A percentile compares a stretch with the other conserved stretches of the same genome.
Evolutionary conservation across 2,113 vertebrate species (phyloP).

Genomic region (Galemys pyrenaicus): DNA sequence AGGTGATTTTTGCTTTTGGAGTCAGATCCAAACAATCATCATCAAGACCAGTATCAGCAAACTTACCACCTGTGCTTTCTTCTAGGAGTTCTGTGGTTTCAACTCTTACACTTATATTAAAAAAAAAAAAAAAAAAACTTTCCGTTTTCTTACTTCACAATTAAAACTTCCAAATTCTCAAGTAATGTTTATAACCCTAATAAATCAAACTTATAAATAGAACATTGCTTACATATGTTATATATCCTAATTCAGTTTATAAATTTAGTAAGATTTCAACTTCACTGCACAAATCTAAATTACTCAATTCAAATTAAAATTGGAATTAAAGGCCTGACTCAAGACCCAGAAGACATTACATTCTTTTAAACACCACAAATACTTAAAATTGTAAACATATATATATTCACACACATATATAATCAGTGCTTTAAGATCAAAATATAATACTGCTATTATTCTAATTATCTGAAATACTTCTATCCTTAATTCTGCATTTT

Average conservation of each 20-base stretch:
- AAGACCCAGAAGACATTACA: not conserved
- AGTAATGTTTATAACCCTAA: conserved; percentile 30
- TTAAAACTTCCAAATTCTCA: conserved; percentile 27
- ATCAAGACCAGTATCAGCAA: no score
- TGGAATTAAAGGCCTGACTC: conserved; percentile 13
- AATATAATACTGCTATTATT: not conserved
- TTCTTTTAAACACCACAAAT: conserved; percentile 1
- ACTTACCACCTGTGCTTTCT: not conserved
- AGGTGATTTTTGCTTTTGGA: not conserved
- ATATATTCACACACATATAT: not conserved
- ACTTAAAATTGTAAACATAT: conserved; percentile 1
- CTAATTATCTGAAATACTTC: not conserved
- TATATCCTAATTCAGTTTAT: conserved; percentile 43
- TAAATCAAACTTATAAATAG: conserved; percentile 33
- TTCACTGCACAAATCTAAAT: conserved; percentile 50
- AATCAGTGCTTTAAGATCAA: conserved; percentile 13
- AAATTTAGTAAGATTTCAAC: conserved; percentile 37
- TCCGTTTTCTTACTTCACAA: conserved; percentile 23
- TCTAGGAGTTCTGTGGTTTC: not conserved
- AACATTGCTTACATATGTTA: not conserved
- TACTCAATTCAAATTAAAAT: conserved; percentile 31
- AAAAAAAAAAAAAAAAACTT: no score
- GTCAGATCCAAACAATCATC: not conserved
- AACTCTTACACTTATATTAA: not conserved
- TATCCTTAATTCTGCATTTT: conserved; percentile 2